Conservation (phyloP, 2,888 invertebrate species). For the Nemotelus pantherinus region DNA sequence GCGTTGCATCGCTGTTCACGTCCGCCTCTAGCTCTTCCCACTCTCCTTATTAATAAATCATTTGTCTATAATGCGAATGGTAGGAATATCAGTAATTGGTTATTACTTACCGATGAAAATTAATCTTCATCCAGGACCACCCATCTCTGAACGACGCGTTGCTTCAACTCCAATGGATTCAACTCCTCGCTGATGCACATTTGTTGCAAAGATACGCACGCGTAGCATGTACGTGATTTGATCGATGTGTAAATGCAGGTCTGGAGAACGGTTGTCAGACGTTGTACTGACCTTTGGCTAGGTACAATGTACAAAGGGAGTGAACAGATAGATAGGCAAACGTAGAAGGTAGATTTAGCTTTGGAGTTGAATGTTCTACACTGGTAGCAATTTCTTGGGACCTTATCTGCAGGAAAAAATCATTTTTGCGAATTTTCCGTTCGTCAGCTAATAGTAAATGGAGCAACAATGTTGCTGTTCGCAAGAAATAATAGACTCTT, state of each 20-base stretch:
- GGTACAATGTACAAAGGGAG: neutral
- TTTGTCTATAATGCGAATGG: constrained; percentile 22
- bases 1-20: neutral
- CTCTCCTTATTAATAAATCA: constrained; percentile 42
- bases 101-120: constrained; percentile 46
- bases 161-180: neutral
- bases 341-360: too few species aligned
- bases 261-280: constrained; percentile 14
- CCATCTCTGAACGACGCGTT: constrained; percentile 35
- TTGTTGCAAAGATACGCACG: constrained; percentile 8
- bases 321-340: neutral
- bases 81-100: constrained; percentile 38
- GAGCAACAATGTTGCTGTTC: too few species aligned
- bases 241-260: neutral
- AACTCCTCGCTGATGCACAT: neutral
- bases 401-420: constrained; percentile 9
- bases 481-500: too few species aligned
- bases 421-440: too few species aligned
- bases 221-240: neutral
- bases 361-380: constrained; percentile 18
- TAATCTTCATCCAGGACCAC: constrained; percentile 47
- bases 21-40: neutral
- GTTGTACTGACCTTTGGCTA: constrained; percentile 24
- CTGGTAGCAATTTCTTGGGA: constrained; percentile 38
- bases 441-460: too few species aligned